phyloP scores from a whole-genome alignment of 2,888 invertebrate genomes.

The Euzophera pinguis region DNA sequence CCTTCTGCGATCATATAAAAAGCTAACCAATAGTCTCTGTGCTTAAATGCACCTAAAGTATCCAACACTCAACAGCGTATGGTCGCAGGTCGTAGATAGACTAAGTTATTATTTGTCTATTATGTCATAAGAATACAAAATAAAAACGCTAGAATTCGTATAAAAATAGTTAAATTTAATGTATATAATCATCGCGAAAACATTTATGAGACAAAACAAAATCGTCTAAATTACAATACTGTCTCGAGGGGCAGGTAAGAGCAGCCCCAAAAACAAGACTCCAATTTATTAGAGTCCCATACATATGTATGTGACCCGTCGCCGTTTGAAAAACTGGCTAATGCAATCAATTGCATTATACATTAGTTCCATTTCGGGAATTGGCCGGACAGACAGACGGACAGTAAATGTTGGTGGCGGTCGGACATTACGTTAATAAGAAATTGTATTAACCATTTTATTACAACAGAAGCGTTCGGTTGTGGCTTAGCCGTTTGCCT shows the following conservation, averaged over 20 bases:
- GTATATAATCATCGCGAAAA: too few species aligned
- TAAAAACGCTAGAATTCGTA: too few species aligned
- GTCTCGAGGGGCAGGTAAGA: constrained; percentile 10
- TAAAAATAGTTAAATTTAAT: too few species aligned
- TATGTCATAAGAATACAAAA: too few species aligned
- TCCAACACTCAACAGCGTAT: too few species aligned
- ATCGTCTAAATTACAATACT: not conserved
- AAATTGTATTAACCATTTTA: not conserved
- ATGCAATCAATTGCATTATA: constrained; percentile 71
- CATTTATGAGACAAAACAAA: too few species aligned
- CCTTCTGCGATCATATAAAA: too few species aligned
- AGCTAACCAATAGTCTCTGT: too few species aligned
- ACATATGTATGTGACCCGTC: constrained; percentile 58
- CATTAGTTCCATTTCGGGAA: constrained; percentile 65
- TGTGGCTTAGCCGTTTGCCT: too few species aligned
- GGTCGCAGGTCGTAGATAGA: too few species aligned
- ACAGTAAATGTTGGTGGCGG: not conserved
- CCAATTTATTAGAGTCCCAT: constrained; percentile 66
- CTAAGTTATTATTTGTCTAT: too few species aligned
- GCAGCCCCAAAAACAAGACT: constrained; percentile 31
- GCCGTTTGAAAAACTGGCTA: constrained; percentile 59
- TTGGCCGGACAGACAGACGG: constrained; percentile 30
- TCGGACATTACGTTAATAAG: not conserved
- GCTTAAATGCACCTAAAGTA: too few species aligned
- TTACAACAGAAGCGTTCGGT: not conserved